phyloP scores from a whole-genome alignment of 1,140 invertebrate genomes.

The Rhyacophila brunnea region DNA sequence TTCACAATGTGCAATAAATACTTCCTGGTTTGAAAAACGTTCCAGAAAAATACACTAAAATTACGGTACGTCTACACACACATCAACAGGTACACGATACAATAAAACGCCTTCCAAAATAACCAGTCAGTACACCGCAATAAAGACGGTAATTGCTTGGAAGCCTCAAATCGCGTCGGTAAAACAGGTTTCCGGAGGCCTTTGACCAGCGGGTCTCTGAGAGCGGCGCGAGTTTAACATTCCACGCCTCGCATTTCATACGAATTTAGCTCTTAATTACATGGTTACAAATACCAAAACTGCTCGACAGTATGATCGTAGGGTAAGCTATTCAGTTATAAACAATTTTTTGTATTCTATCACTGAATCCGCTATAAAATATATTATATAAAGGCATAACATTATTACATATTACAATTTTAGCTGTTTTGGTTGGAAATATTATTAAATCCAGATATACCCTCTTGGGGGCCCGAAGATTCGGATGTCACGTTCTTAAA shows the following conservation, averaged over 20 bases:
- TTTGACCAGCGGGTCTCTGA: slow-evolving; percentile 25
- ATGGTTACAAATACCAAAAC: background rate
- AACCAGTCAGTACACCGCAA: background rate
- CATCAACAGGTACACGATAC: slow-evolving; percentile 6
- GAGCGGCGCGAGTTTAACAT: slow-evolving; percentile 27
- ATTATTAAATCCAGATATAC: no score
- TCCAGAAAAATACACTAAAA: no score
- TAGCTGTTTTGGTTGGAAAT: no score
- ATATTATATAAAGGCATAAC: no score
- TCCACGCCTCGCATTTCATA: background rate
- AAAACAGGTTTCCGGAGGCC: slow-evolving; percentile 33
- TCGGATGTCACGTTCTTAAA: no score
- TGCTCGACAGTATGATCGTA: slow-evolving; percentile 1
- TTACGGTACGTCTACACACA: slow-evolving; percentile 31
- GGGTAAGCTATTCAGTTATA: no score
- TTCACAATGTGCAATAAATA: no score
- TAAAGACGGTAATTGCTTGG: background rate
- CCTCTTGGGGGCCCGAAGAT: no score
- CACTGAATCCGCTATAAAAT: no score
- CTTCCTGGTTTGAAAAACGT: no score
- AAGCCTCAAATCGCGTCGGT: slow-evolving; percentile 14
- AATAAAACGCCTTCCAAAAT: slow-evolving; percentile 2
- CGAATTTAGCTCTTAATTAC: slow-evolving; percentile 8
- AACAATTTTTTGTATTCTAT: no score
- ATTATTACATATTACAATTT: no score